Conservation (phyloP, 2,888 invertebrate genomes). For the Cyclophora punctaria region DNA sequence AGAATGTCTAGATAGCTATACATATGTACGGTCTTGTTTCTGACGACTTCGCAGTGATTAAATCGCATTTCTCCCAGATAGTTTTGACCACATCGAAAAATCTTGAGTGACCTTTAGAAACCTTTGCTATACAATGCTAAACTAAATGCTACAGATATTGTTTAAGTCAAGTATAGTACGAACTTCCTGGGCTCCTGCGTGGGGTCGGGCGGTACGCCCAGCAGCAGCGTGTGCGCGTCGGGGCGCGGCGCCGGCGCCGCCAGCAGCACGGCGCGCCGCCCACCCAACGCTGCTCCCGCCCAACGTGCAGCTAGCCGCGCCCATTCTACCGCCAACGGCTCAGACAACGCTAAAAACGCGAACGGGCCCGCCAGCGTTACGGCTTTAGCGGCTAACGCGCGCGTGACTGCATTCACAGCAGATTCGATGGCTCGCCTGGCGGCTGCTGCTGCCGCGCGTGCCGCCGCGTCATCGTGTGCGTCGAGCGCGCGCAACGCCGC, state of each 20-base stretch:
- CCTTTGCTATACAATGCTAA: no score
- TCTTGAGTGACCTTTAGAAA: no score
- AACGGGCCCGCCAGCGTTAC: conserved; percentile 93
- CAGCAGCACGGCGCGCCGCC: conserved; percentile 36
- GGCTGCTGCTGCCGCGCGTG: conserved; percentile 78
- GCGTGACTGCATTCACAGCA: conserved; percentile 85
- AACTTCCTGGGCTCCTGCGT: conserved; percentile 57
- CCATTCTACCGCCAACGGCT: no score
- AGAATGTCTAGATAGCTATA: no score
- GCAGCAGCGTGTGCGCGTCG: conserved; percentile 30
- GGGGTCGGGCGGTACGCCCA: conserved; percentile 51
- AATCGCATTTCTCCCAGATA: no score
- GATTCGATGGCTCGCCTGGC: conserved; percentile 79
- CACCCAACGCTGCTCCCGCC: conserved; percentile 62
- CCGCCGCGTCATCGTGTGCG: conserved; percentile 77
- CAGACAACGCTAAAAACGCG: conserved; percentile 83
- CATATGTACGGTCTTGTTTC: no score
- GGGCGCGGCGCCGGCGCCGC: conserved; percentile 14
- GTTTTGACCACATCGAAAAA: no score
- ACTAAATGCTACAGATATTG: no score
- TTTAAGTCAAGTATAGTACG: conserved; percentile 10
- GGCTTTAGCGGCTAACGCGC: conserved; percentile 84
- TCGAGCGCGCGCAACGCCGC: no score
- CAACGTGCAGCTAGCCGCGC: conserved; percentile 42
- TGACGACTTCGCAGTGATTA: no score